Evolutionary conservation across 2,113 vertebrate genomes (phyloP).

Genomic region (Crotophaga sulcirostris): DNA sequence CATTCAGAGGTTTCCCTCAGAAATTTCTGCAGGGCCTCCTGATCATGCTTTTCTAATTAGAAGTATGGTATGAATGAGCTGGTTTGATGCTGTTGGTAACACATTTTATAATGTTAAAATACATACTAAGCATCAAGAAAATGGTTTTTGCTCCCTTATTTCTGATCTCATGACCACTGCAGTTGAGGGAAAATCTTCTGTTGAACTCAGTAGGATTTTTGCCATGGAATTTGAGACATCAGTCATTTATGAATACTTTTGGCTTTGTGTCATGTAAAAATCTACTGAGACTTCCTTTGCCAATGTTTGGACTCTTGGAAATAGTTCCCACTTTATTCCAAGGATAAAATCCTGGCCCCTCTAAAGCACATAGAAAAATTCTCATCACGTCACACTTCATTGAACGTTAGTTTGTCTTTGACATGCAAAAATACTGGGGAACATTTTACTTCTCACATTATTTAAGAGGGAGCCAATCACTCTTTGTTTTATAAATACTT

Average conservation of each 20-base stretch:
- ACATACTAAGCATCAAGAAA: neutral
- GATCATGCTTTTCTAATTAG: constrained; percentile 39
- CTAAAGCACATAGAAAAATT: constrained; percentile 1
- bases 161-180: constrained; percentile 1
- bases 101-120: neutral
- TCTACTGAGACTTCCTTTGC: constrained; percentile 59
- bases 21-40: neutral
- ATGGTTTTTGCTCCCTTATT: constrained; percentile 19
- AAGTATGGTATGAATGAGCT: neutral
- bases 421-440: neutral
- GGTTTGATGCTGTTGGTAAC: neutral
- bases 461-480: neutral
- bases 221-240: constrained; percentile 47
- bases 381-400: constrained; percentile 36
- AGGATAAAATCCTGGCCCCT: constrained; percentile 2
- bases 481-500: neutral
- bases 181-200: neutral
- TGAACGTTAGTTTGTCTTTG: neutral
- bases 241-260: constrained; percentile 41
- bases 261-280: constrained; percentile 50
- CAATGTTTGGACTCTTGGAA: constrained; percentile 53
- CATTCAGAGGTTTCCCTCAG: constrained; percentile 17
- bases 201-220: neutral
- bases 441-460: neutral
- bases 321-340: constrained; percentile 24